Evolutionary conservation across 2,113 vertebrate species (phyloP).

Genomic region (Apistogramma diplotaenia): DNA sequence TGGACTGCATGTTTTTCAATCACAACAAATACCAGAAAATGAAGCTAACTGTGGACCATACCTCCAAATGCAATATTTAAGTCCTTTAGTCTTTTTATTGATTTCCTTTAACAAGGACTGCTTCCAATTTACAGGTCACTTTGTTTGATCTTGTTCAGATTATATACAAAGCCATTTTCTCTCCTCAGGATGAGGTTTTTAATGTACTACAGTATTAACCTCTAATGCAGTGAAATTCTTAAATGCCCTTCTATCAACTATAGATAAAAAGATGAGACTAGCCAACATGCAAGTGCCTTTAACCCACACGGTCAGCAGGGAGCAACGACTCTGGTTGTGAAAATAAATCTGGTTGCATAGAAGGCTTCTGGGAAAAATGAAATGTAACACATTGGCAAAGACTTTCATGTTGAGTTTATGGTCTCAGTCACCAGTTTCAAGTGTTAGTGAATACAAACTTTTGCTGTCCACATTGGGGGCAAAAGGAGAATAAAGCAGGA

Average conservation of each 20-base stretch:
- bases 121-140: neutral
- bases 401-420: neutral
- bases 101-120: neutral
- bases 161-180: neutral
- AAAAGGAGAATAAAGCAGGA: too few relatives aligned
- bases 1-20: neutral
- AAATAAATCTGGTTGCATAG: neutral
- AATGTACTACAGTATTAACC: neutral
- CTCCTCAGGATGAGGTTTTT: neutral
- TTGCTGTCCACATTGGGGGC: neutral
- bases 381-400: too few relatives aligned
- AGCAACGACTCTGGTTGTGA: neutral
- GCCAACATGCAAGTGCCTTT: neutral
- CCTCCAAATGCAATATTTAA: neutral
- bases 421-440: neutral
- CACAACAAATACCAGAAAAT: neutral
- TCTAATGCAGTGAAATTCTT: neutral
- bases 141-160: neutral
- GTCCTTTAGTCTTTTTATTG: neutral
- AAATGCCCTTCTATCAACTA: neutral
- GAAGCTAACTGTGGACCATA: neutral
- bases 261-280: neutral
- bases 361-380: too few relatives aligned
- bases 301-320: neutral
- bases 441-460: neutral